phyloP scores from a whole-genome alignment of 1,140 invertebrate genomes.

The Hyphantria cunea region DNA sequence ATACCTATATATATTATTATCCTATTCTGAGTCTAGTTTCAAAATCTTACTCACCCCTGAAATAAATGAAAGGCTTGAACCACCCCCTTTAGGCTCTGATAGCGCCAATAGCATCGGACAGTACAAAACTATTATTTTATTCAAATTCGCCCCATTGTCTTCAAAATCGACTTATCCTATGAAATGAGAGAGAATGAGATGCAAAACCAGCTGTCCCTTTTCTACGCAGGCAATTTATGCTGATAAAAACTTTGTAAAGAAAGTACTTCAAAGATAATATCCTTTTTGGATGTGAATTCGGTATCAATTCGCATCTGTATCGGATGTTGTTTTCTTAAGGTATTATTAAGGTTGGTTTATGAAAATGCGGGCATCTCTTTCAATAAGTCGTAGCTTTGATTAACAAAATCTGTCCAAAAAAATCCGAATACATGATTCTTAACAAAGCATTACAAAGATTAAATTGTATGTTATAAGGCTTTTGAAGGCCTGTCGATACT shows the following conservation, averaged over 20 bases:
- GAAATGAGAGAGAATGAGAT: conserved; percentile 38
- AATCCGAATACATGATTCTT: too few relatives aligned
- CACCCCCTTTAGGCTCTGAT: too few relatives aligned
- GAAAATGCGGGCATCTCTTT: neutral
- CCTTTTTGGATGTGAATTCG: conserved; percentile 11
- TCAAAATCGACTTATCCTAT: conserved; percentile 41
- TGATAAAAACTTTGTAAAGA: conserved; percentile 25
- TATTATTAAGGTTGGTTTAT: conserved; percentile 6
- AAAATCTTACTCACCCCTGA: conserved; percentile 31
- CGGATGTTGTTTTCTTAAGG: neutral
- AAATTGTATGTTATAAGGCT: too few relatives aligned
- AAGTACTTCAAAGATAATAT: conserved; percentile 24
- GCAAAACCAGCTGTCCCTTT: conserved; percentile 29
- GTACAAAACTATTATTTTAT: conserved; percentile 66
- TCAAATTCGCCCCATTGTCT: conserved; percentile 55
- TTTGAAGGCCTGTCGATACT: too few relatives aligned
- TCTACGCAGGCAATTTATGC: conserved; percentile 7
- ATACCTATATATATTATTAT: too few relatives aligned
- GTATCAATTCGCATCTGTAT: conserved; percentile 8
- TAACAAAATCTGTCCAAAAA: neutral
- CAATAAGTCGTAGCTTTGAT: neutral
- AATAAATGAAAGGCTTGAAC: too few relatives aligned
- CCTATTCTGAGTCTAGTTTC: too few relatives aligned
- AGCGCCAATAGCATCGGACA: conserved; percentile 36
- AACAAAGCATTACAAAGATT: too few relatives aligned